These are phyloP conservation scores for Acleris cristana DNA, from an alignment of 2,888 invertebrate species.

Conservation along the genomic window DNA sequence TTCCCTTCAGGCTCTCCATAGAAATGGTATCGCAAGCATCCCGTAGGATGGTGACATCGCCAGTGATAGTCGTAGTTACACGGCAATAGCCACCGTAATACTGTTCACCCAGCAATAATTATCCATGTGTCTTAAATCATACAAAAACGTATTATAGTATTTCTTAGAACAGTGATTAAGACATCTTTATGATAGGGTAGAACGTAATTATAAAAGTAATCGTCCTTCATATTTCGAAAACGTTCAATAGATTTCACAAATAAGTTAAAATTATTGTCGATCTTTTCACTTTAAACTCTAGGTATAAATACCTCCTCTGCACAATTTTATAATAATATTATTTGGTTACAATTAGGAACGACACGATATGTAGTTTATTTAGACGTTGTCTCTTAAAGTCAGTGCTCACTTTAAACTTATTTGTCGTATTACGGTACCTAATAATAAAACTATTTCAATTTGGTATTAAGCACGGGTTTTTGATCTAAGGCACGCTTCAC, in stretches of 20 bases:
- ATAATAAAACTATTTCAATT: conserved; percentile 33
- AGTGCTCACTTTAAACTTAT: conserved; percentile 32
- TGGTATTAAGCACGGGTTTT: conserved; percentile 31
- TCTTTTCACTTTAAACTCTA: conserved; percentile 34
- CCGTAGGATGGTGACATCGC: background rate
- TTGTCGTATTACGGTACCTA: conserved; percentile 29
- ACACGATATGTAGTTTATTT: conserved; percentile 35
- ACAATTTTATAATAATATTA: conserved; percentile 36
- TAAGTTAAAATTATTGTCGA: conserved; percentile 22
- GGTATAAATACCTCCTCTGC: conserved; percentile 30
- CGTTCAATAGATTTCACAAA: conserved; percentile 27
- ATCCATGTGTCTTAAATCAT: conserved; percentile 35
- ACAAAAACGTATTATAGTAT: conserved; percentile 30
- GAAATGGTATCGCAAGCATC: too few species aligned
- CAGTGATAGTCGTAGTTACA: conserved; percentile 9
- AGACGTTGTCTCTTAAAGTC: conserved; percentile 24
- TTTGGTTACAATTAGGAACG: conserved; percentile 33
- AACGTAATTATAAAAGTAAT: conserved; percentile 35
- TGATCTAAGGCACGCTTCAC: conserved; percentile 17
- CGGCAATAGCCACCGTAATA: conserved; percentile 16
- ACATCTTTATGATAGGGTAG: conserved; percentile 29
- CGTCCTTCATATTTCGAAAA: conserved; percentile 24
- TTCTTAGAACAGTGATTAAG: conserved; percentile 26
- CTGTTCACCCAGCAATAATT: conserved; percentile 28
- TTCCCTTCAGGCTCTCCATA: too few species aligned